Evolutionary conservation across 2,888 invertebrate genomes (phyloP), one percentile per base, ranked within the genome.

Genomic region (Trypoxylon attenuatum): DNA sequence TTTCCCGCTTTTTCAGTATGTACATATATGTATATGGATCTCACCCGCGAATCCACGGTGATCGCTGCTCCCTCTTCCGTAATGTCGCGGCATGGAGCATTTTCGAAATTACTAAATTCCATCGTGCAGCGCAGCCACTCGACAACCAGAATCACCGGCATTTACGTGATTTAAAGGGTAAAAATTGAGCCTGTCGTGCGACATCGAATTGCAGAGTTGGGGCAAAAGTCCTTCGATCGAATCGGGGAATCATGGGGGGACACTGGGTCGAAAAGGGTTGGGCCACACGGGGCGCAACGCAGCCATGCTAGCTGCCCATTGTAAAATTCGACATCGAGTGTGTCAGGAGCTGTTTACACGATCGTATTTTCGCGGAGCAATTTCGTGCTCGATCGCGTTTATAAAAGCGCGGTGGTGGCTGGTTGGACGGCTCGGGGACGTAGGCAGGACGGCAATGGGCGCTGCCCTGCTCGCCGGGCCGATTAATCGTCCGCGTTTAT

Each of bases 401-500:
- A 68, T 68, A 69, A 69, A 69, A 68, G 53, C 63, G 21, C 13
- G 10, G 18, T 19, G 22, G 42, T 47, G 53, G 54, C 45, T 45
- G 57, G 53, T 47, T n/a, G 2, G 5, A 59, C 54, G 59, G 49
- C 27, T 39, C 15, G 25, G 64, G 29, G 29, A n/a, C n/a, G 23
- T n/a, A n/a, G 25, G 21, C 16, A 2, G 33, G 21, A 5, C 41
- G 15, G 19, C 16, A 0, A 18, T 6, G 43, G 21, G n/a, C 10
- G 18, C 21, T 22, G 27, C 54, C 52, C 27, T 50, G 45, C 41
- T 54, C 67, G 39, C 16, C 43, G 27, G 41, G 42, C 50, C 68
- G 74, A 74, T 74, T 74, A 74, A 74, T 74, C 63, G 63, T 63
- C 22, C 62, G 63, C 73, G 66, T 71, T 74, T 71, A 66, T 74